A percentile compares a stretch with the other conserved stretches of the same genome.
Evolutionary conservation across 2,113 vertebrate species (phyloP).

Genomic region (Chloroceryle aenea): DNA sequence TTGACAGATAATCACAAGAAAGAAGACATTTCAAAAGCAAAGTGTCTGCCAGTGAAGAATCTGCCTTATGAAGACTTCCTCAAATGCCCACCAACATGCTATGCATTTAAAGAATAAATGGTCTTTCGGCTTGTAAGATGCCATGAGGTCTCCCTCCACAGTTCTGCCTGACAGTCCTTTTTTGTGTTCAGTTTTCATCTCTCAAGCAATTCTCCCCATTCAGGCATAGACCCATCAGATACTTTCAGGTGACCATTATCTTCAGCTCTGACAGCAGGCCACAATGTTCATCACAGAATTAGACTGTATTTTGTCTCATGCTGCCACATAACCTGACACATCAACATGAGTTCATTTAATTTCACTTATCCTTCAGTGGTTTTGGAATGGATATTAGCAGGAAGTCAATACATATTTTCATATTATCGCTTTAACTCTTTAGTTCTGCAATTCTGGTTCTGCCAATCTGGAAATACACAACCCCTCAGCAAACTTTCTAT

Average conservation of each 20-base stretch:
- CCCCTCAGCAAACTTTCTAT: background rate
- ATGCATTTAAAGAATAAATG: background rate
- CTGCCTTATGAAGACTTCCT: background rate
- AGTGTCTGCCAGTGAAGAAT: background rate
- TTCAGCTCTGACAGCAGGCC: background rate
- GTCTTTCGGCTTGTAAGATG: background rate
- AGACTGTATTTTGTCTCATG: background rate
- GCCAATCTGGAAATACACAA: background rate
- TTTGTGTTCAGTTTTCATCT: background rate
- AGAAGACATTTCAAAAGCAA: constrained; percentile 20
- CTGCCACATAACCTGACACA: background rate
- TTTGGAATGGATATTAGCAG: background rate
- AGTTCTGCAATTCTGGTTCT: background rate
- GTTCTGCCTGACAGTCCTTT: background rate
- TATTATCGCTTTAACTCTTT: background rate
- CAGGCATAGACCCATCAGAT: background rate
- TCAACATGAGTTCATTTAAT: background rate
- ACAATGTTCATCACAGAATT: background rate
- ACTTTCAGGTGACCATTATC: background rate
- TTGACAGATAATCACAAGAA: constrained; percentile 13
- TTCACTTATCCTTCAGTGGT: background rate
- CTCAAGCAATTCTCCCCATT: background rate
- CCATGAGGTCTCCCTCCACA: background rate
- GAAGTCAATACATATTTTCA: background rate
- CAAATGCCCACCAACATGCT: background rate